phyloP scores from a whole-genome alignment of 2,888 invertebrate species.

The Ligdia adustata region DNA sequence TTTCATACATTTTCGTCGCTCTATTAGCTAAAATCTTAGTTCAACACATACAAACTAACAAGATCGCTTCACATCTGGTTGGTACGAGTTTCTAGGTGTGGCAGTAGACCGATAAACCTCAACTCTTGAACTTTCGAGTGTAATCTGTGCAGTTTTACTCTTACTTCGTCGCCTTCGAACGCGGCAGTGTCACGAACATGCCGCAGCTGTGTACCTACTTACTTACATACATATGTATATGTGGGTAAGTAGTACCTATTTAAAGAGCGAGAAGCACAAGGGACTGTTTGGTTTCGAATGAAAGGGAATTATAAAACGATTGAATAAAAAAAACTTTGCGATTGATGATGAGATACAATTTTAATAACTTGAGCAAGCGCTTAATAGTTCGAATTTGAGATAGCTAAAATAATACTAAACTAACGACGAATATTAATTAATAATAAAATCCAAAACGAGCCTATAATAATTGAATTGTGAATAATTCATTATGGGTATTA shows the following conservation, averaged over 20 bases:
- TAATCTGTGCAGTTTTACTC: slow-evolving; percentile 3
- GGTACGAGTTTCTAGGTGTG: background rate
- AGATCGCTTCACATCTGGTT: too few relatives aligned
- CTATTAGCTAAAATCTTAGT: too few relatives aligned
- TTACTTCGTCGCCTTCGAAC: slow-evolving; percentile 3
- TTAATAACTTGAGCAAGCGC: background rate
- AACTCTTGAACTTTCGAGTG: slow-evolving; percentile 3
- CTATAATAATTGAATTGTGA: too few relatives aligned
- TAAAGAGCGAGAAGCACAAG: background rate
- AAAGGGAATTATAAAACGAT: background rate
- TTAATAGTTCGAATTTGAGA: background rate
- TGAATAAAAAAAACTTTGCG: background rate
- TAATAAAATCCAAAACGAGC: too few relatives aligned
- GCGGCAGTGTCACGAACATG: slow-evolving; percentile 3
- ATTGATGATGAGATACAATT: background rate
- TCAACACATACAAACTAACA: too few relatives aligned
- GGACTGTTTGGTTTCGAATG: background rate
- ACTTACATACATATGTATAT: background rate
- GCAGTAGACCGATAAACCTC: slow-evolving; percentile 1
- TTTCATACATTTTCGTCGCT: too few relatives aligned
- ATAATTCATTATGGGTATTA: too few relatives aligned
- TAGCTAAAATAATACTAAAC: too few relatives aligned
- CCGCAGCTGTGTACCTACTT: slow-evolving; percentile 2
- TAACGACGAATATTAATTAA: too few relatives aligned
- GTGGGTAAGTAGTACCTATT: background rate